These are phyloP conservation scores for Halcyon chelicuti DNA, from an alignment of 2,797 vertebrate species.

Conservation along the genomic window DNA sequence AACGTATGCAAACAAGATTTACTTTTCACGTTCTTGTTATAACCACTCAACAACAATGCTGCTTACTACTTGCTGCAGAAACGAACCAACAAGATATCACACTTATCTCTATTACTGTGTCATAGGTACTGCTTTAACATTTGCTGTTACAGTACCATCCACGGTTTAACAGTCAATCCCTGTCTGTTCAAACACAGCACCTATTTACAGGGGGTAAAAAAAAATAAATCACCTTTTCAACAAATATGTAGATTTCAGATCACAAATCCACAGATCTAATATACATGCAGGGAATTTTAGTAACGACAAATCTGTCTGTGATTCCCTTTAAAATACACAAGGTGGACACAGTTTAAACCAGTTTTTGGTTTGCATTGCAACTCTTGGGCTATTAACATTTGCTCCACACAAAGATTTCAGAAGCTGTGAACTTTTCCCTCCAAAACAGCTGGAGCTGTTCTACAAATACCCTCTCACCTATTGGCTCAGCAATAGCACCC, in stretches of 20 bases:
- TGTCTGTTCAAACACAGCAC: neutral
- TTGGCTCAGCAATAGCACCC: neutral
- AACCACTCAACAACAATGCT: neutral
- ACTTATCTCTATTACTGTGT: neutral
- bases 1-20: neutral
- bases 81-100: neutral
- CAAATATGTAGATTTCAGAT: neutral
- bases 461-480: neutral
- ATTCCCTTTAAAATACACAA: neutral
- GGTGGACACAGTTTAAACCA: neutral
- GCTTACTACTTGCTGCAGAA: neutral
- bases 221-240: neutral
- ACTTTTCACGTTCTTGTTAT: neutral
- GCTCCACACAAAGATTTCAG: conserved; percentile 45
- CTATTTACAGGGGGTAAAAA: neutral
- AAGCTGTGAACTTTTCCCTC: conserved; percentile 58
- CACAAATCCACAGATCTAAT: neutral
- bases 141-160: neutral
- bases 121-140: neutral
- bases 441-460: neutral
- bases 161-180: neutral
- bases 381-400: conserved; percentile 56
- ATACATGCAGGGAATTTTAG: neutral
- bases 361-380: neutral
- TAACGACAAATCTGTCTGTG: neutral